Conservation (phyloP, 2,888 invertebrate genomes). For the Cataglyphis altisquamis region DNA sequence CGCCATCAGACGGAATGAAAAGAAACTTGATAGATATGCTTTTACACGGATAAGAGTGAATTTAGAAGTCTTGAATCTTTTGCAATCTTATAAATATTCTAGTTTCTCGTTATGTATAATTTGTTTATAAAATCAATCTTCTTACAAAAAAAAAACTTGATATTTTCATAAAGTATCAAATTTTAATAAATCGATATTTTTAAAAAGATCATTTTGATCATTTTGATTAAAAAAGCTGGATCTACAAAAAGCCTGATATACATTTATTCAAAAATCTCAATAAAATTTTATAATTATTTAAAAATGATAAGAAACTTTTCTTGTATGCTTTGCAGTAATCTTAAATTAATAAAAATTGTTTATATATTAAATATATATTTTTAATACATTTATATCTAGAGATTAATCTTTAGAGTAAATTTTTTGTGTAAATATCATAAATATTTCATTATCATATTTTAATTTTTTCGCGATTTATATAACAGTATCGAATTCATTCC, state of each 20-base stretch:
- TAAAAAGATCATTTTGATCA: neutral
- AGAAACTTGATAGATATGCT: conserved; percentile 14
- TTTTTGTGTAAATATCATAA: conserved; percentile 2
- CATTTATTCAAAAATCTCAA: neutral
- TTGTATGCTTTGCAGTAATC: neutral
- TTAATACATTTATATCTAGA: neutral
- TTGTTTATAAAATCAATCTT: neutral
- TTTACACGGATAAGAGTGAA: conserved; percentile 2
- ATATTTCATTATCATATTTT: neutral
- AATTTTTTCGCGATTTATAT: neutral
- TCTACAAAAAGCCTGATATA: neutral
- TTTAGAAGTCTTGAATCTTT: neutral
- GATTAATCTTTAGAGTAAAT: neutral
- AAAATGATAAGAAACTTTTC: neutral
- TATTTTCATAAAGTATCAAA: neutral
- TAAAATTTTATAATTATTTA: neutral
- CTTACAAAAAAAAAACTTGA: neutral
- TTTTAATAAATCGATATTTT: neutral
- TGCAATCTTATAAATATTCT: neutral
- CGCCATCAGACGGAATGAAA: conserved; percentile 42
- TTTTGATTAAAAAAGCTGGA: neutral
- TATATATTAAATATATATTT: neutral
- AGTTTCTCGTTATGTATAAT: neutral
- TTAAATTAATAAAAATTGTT: neutral
- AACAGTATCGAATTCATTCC: neutral